Percentiles rank a stretch among this genome's conserved stretches.
Conservation (phyloP, 2,888 invertebrate genomes). For the Lissonota sp. region DNA sequence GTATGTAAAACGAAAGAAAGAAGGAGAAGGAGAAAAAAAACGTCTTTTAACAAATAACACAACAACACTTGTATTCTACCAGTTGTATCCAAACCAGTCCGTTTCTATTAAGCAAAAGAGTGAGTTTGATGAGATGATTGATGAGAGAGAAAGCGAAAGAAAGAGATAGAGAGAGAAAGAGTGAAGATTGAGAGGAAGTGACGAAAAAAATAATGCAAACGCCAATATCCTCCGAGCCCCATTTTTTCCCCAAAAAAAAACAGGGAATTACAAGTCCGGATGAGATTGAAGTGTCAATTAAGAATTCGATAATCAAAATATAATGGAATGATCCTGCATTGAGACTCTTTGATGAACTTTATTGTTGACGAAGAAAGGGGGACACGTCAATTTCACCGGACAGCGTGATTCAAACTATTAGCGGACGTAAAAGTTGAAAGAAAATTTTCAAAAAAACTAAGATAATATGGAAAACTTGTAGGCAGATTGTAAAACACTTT, state of each 20-base stretch:
- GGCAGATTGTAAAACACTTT: slow-evolving; percentile 80
- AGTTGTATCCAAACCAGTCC: slow-evolving; percentile 83
- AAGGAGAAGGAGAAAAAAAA: slow-evolving; percentile 56
- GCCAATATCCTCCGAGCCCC: slow-evolving; percentile 56
- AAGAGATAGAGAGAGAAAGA: slow-evolving; percentile 10
- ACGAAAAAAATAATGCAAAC: slow-evolving; percentile 49
- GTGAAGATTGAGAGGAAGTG: slow-evolving; percentile 43
- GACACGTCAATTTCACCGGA: slow-evolving; percentile 60
- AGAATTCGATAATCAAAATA: slow-evolving; percentile 9
- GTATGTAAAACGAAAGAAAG: slow-evolving; percentile 82
- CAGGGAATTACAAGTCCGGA: slow-evolving; percentile 60
- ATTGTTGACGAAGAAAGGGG: too few species aligned
- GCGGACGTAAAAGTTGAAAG: slow-evolving; percentile 52
- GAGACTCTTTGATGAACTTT: too few species aligned
- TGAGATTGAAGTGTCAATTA: slow-evolving; percentile 14
- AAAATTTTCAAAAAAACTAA: slow-evolving; percentile 12
- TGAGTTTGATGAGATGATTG: slow-evolving; percentile 72
- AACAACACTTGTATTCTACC: slow-evolving; percentile 82
- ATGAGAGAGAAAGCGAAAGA: slow-evolving; percentile 38
- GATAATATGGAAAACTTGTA: slow-evolving; percentile 61
- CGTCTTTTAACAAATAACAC: slow-evolving; percentile 53
- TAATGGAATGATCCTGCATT: slow-evolving; percentile 21
- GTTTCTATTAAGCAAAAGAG: slow-evolving; percentile 83
- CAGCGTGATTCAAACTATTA: slow-evolving; percentile 66
- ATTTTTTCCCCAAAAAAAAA: slow-evolving; percentile 3